Base-by-base conservation (phyloP, 2,797 vertebrate genomes). In the Limosa lapponica region DNA sequence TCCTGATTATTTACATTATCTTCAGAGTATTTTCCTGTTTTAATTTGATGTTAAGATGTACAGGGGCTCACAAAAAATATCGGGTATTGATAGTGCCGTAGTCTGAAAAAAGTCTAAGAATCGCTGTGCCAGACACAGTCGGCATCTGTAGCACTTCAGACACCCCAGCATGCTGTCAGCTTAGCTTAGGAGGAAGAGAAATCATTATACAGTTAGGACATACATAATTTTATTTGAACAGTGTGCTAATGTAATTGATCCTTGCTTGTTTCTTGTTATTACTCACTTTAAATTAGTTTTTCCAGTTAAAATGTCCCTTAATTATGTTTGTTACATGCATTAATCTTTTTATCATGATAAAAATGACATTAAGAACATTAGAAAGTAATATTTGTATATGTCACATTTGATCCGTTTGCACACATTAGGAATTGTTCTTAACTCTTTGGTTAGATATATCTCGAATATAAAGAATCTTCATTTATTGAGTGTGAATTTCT, bases 401-500 rank as follows among this genome's bases (percentile, higher is more conserved):
- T 57, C 80, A 74, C 0, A 3, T 32, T 10, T 19, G 32, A 81
- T 83, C 59, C 59, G 44, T 83, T 78, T 90, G n/a, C 41, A 55
- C 43, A 54, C n/a, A 19, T 30, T 67, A 86, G 36, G 39, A 39
- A 70, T 41, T 48, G 41, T 89, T 82, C 65, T 93, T 61, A 82
- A 13, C 32, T 82, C 54, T 65, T 91, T 87, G 82, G 82, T 93
- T 93, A 97, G 96, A 93, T 97, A 66, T 32, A 16, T 36, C 72
- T 97, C 92, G 83, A 95, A 54, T 95, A 97, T 79, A 85, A 97
- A 92, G 93, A 92, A 93, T 49, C 36, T 44, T 36, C 1, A 44
- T 97, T 97, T 95, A 41, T 6, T 39, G 32, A 84, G n/a, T 97
- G 93, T 83, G 39, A 37, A 24, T n/a, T 91, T 70, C 75, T 91